Evolutionary conservation across 2,797 vertebrate species (phyloP).

Genomic region (Molossus alvarezi): DNA sequence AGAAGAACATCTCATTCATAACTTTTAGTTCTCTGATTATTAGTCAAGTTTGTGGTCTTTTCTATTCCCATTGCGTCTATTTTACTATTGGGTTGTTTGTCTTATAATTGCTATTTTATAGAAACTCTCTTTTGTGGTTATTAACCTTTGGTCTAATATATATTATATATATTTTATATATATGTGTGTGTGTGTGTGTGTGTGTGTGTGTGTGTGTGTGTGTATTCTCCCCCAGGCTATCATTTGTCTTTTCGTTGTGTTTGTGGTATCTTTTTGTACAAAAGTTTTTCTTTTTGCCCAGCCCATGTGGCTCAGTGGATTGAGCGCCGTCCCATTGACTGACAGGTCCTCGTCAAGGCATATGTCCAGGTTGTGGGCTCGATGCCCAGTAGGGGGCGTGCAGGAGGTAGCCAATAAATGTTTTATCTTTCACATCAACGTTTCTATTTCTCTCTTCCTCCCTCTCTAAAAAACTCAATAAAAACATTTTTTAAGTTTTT

Average conservation of each 20-base stretch:
- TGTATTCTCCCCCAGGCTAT: neutral
- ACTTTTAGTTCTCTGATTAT: neutral
- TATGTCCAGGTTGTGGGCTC: too few relatives aligned
- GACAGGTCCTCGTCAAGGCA: too few relatives aligned
- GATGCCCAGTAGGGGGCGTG: too few relatives aligned
- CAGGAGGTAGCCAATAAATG: too few relatives aligned
- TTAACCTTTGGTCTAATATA: neutral
- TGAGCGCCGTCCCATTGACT: too few relatives aligned
- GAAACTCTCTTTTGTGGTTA: slow-evolving; percentile 1
- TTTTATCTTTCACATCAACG: too few relatives aligned
- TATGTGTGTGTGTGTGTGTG: too few relatives aligned
- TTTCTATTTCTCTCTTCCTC: too few relatives aligned
- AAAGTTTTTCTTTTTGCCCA: slow-evolving; percentile 51
- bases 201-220: too few relatives aligned
- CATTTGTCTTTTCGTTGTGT: slow-evolving; percentile 52
- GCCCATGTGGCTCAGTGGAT: too few relatives aligned
- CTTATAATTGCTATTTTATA: neutral
- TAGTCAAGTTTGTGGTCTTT: neutral
- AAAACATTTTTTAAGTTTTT: neutral
- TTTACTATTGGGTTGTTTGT: neutral
- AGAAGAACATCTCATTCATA: slow-evolving; percentile 12
- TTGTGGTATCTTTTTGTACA: slow-evolving; percentile 1
- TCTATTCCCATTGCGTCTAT: neutral
- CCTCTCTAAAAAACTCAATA: too few relatives aligned
- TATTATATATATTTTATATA: neutral